Evolutionary conservation across 2,113 vertebrate species (phyloP).

Genomic region (Jacana jacana): DNA sequence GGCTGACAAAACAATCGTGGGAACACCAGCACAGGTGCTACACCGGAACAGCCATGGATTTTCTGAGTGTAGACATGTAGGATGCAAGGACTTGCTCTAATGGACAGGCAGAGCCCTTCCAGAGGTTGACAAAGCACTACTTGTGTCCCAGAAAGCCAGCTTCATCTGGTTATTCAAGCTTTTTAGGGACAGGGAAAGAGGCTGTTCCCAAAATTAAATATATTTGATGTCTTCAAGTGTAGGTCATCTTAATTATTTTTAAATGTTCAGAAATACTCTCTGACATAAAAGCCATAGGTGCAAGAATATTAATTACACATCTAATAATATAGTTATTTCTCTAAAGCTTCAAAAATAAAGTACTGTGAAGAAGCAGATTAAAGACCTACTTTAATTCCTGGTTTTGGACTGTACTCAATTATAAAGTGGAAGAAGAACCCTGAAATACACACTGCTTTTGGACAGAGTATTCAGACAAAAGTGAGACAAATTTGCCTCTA

Average conservation of each 20-base stretch:
- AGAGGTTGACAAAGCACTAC: neutral
- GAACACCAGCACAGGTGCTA: neutral
- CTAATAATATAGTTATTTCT: neutral
- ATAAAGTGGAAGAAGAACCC: neutral
- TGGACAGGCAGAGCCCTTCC: neutral
- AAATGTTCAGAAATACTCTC: neutral
- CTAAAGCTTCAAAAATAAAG: neutral
- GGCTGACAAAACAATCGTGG: neutral
- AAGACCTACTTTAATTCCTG: neutral
- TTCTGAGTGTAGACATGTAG: neutral
- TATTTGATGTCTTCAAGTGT: neutral
- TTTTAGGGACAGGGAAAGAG: neutral
- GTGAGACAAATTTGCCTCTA: neutral
- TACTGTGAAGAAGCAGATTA: neutral
- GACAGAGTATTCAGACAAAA: neutral
- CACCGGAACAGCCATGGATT: neutral
- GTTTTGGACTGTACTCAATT: neutral
- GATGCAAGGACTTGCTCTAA: neutral
- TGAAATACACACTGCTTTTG: neutral
- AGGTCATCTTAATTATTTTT: neutral
- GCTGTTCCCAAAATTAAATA: neutral
- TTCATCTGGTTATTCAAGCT: neutral
- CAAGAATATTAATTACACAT: neutral
- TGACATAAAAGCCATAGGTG: neutral
- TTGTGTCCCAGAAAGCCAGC: neutral